Conservation (phyloP, 1,140 invertebrate genomes). For the Bombus pascuorum region DNA sequence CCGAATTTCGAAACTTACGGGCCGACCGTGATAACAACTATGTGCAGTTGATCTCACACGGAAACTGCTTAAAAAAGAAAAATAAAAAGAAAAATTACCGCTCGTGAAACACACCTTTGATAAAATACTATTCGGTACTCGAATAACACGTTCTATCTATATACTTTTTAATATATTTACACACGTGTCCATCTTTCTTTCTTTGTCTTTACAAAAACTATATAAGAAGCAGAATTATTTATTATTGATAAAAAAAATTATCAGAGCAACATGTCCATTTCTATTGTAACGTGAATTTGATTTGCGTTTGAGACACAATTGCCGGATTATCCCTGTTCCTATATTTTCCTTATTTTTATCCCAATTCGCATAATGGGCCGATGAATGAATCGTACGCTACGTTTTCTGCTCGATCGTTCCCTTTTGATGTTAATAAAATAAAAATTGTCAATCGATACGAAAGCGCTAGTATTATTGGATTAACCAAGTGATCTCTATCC, state of each 20-base stretch:
- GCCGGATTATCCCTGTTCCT: not conserved
- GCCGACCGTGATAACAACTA: conserved; percentile 2
- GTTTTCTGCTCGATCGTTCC: not conserved
- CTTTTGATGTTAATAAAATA: not conserved
- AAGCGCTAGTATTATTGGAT: conserved; percentile 16
- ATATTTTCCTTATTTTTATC: not conserved
- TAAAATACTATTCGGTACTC: conserved; percentile 39
- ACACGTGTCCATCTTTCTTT: not conserved
- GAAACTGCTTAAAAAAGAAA: not conserved
- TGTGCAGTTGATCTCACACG: not conserved
- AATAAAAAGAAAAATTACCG: no score
- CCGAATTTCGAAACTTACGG: conserved; percentile 15
- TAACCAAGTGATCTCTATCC: conserved; percentile 25
- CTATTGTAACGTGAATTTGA: not conserved
- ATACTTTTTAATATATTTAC: conserved; percentile 5
- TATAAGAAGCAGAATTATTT: not conserved
- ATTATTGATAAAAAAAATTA: not conserved
- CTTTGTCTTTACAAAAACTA: not conserved
- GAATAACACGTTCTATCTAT: conserved; percentile 18
- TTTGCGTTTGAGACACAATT: not conserved
- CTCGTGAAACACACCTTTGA: not conserved
- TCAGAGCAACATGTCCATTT: not conserved
- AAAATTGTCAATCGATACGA: conserved; percentile 13
- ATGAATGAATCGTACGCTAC: not conserved
- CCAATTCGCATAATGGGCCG: not conserved